Evolutionary conservation across 2,797 vertebrate genomes (phyloP).

Genomic region (Melanotaenia nigrans): DNA sequence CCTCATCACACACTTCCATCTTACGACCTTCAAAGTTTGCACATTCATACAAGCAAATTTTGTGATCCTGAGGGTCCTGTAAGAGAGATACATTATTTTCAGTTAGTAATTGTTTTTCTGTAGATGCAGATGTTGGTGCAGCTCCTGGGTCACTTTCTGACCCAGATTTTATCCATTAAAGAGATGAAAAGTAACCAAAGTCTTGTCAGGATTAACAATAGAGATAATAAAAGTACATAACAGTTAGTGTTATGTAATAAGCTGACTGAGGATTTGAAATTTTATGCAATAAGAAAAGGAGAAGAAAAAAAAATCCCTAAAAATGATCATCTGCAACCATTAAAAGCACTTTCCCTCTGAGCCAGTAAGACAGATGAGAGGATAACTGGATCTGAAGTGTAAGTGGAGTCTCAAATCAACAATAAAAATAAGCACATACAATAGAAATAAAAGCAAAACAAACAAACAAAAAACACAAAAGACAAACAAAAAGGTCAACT

Average conservation of each 20-base stretch:
- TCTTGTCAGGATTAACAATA: not conserved
- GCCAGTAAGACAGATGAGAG: not conserved
- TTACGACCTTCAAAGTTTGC: conserved; percentile 88
- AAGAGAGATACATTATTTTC: conserved; percentile 1
- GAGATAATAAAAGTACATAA: not conserved
- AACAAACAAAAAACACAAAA: too few species aligned
- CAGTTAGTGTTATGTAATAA: not conserved
- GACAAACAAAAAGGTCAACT: not conserved
- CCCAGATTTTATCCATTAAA: conserved; percentile 10
- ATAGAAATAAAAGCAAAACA: too few species aligned
- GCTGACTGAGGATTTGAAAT: not conserved
- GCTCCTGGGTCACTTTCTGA: not conserved
- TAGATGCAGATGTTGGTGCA: not conserved
- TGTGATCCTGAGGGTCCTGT: conserved; percentile 87
- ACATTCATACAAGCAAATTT: conserved; percentile 86
- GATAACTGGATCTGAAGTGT: not conserved
- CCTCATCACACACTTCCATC: conserved; percentile 90
- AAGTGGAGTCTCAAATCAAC: conserved; percentile 2
- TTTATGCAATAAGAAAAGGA: conserved; percentile 25
- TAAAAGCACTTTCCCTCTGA: conserved; percentile 2
- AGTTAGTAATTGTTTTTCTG: not conserved
- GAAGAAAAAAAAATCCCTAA: conserved; percentile 5
- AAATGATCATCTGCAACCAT: conserved; percentile 21
- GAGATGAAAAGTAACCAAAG: not conserved
- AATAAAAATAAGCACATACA: not conserved